Evolutionary conservation across 2,113 vertebrate genomes (phyloP).

Genomic region (Kryptolebias marmoratus): DNA sequence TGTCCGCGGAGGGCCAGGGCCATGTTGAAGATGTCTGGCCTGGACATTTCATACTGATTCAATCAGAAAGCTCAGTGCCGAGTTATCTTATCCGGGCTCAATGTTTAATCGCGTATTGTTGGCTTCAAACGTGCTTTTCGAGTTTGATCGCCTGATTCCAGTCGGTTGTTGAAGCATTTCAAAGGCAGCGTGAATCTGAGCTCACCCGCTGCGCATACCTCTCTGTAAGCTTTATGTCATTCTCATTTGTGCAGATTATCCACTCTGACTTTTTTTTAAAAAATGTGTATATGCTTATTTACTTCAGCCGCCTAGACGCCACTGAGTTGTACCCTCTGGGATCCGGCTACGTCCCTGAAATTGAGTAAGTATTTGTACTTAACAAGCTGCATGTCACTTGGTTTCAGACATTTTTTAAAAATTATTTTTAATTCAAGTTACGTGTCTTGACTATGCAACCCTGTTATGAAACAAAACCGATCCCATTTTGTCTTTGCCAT

Average conservation of each 20-base stretch:
- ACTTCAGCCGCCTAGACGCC: slow-evolving; percentile 80
- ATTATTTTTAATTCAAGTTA: too few relatives aligned
- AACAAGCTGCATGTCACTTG: too few relatives aligned
- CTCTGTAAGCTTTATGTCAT: not conserved
- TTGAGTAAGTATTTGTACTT: slow-evolving; percentile 75
- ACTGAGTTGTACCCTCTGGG: slow-evolving; percentile 84
- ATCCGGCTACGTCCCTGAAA: slow-evolving; percentile 84
- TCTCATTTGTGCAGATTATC: not conserved
- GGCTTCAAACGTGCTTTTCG: not conserved
- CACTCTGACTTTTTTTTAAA: slow-evolving; percentile 8
- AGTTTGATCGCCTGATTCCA: slow-evolving; percentile 9
- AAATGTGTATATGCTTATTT: not conserved
- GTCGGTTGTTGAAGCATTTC: not conserved
- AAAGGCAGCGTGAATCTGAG: not conserved
- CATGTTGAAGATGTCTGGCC: slow-evolving; percentile 73
- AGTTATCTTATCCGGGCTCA: slow-evolving; percentile 24
- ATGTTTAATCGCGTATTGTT: not conserved
- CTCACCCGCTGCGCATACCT: not conserved
- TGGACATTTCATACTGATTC: slow-evolving; percentile 42
- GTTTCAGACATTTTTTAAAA: too few relatives aligned
- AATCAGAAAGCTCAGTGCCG: slow-evolving; percentile 15
- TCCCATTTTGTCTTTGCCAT: too few relatives aligned
- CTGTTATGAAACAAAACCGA: too few relatives aligned
- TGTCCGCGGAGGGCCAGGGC: slow-evolving; percentile 66
- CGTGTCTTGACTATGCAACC: too few relatives aligned